Base-by-base conservation (phyloP, 2,888 invertebrate genomes). In the Oeneis ivallda region DNA sequence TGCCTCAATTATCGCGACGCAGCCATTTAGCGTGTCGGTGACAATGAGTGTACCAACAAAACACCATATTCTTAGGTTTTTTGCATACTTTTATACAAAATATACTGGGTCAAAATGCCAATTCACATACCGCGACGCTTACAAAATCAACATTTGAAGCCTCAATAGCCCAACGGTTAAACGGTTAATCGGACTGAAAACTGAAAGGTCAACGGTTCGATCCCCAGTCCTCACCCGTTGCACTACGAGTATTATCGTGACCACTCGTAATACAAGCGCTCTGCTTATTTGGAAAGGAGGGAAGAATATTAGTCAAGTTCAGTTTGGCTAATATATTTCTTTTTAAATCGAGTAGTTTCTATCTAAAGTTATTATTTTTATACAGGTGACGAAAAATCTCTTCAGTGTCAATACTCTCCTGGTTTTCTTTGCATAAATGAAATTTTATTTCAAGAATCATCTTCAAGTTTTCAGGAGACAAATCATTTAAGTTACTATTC, bases 21-120 rank as follows among this genome's bases (percentile, higher is more conserved):
- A 69, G 70, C 71, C 83, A 76, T 84, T 91, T 91, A 91, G 87
- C 89, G 80, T 66, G 70, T 72, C 70, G 73, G 81, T 84, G 89
- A 83, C 85, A 87, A 89, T 81, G 79, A 84, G 84, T 81, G 86
- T 86, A 80, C 82, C 87, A 89, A 89, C 88, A 72, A 76, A 75
- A 72, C 26, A 59, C 19, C 71, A 68, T 52, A 61, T 61, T 68
- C 65, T 73, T 68, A 66, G 70, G 37, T 52, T 77, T 79, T 84
- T 78, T 78, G 74, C 76, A 65, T 65, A 26, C 75, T 78, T 76
- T 77, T 68, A 17, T 75, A 74, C 73, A 47, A 43, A 34, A 17
- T 58, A 34, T 8, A 45, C 45, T 43, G 9, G 34, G 32, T 8
- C 19, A 65, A 67, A 79, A 79, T 79, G 78, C 76, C 80, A 79